Base-by-base conservation (phyloP, 2,113 vertebrate genomes). In the Syrmaticus mikado region DNA sequence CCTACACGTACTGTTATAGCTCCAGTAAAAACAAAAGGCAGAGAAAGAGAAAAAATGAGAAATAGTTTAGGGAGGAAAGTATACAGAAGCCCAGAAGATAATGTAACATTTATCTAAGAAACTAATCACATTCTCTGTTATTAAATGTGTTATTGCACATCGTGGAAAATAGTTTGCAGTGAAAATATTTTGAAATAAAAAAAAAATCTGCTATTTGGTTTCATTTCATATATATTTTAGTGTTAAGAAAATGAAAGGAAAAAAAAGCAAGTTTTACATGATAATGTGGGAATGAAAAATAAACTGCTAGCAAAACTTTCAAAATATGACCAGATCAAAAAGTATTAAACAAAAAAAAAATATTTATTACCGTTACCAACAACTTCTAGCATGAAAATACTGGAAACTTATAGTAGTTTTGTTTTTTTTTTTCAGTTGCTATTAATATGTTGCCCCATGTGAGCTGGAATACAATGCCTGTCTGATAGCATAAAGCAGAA, bases 401-500 rank as follows among this genome's bases (percentile, higher is more conserved):
- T 77, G 50, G 50, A 92, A 95, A 94, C 93, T 61, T 76, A 73
- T 6, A 53, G 38, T 18, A 10, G 6, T 53, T 52, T 50, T 45
- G 57, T 75, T 71, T 28, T 53, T 82, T 53, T 89, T 90, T 87
- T 74, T 28, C 7, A 62, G 43, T 36, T 58, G 25, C 89, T 58
- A 87, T 92, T 66, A 92, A 71, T 74, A 46, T 30, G 34, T 74
- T 93, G 41, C 50, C 87, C 58, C 84, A 13, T 70, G 62, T 85
- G 50, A 60, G 60, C 50, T 92, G 55, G 60, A 89, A 73, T 73
- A 82, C 62, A 87, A 74, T 52, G 58, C 41, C 73, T 92, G 78
- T 74, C 85, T 93, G 79, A 89, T 40, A 82, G 89, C 13, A 91
- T 27, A 92, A 85, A 80, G 67, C 28, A 91, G 89, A 96, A 81